Evolutionary conservation across 2,113 vertebrate genomes (phyloP), one percentile per base, ranked within the genome.

Genomic region (Bungarus multicinctus): DNA sequence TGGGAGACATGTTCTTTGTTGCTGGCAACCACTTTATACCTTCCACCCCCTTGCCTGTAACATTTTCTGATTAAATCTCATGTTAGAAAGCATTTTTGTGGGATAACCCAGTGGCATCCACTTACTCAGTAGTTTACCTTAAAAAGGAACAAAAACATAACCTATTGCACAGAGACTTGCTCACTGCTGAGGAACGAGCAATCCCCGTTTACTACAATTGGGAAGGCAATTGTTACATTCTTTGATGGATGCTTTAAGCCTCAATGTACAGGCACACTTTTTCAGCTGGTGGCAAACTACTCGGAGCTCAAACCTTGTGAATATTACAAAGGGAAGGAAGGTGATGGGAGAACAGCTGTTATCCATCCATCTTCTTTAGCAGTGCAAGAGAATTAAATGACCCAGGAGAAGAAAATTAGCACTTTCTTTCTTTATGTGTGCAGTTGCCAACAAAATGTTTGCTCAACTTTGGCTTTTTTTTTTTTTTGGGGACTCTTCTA

Each of bases 91-190:
- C 53, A 91, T 87, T 58, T 50, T 87, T 87, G 91, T 22, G 4
- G 54, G 43, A 95, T 93, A 52, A 55, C 45, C 0, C 74, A 64
- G 34, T 69, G 18, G 34, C 74, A 81, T 39, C 91, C 87, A 91
- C 93, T 90, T 93, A 88, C 30, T 20, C 25, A 18, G 25, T 95
- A 39, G 4, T 87, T 58, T 90, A 89, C 54, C 16, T 94, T 95
- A 9, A 88, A 34, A 7, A 27, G 43, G 93, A 95, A 89, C 18
- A 94, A 93, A 12, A 2, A 47, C 10, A 92, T n/a, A 87, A 47
- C 50, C 27, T 87, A 69, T 58, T n/a, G 43, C 90, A 95, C 87
- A 1, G 20, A 69, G 93, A 95, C 74, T 93, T 96, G 95, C 93
- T 95, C 87, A 58, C 87, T 74, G 18, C 2, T 87, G 30, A n/a